phyloP scores from a whole-genome alignment of 2,797 vertebrate genomes.

The Sebastes oblongus region DNA sequence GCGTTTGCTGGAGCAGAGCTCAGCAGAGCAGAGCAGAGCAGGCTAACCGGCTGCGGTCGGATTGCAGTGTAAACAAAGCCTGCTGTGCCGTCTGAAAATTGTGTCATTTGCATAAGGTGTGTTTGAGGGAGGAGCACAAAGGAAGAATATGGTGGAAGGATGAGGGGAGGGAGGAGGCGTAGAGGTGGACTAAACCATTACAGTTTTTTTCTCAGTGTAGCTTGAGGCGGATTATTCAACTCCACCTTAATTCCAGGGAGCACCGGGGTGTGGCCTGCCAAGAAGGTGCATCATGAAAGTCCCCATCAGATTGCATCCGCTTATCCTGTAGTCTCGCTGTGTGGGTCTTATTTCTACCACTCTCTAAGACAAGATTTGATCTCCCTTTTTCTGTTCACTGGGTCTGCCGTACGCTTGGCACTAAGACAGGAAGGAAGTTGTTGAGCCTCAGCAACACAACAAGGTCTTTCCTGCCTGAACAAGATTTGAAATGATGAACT shows the following conservation, averaged over 20 bases:
- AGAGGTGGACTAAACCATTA: slow-evolving; percentile 82
- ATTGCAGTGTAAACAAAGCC: slow-evolving; percentile 84
- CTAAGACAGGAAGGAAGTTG: slow-evolving; percentile 80
- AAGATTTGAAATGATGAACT: slow-evolving; percentile 49
- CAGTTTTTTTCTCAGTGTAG: slow-evolving; percentile 64
- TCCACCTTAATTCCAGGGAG: slow-evolving; percentile 66
- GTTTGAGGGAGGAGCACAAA: slow-evolving; percentile 78
- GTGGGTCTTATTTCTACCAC: slow-evolving; percentile 14
- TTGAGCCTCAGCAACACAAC: slow-evolving; percentile 61
- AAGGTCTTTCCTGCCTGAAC: slow-evolving; percentile 65
- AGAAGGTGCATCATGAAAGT: slow-evolving; percentile 55
- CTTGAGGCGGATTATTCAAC: slow-evolving; percentile 69
- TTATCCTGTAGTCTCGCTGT: slow-evolving; percentile 21
- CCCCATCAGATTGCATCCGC: slow-evolving; percentile 3
- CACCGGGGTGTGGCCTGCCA: slow-evolving; percentile 56
- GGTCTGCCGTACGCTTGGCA: slow-evolving; percentile 22
- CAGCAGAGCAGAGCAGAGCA: slow-evolving; percentile 51
- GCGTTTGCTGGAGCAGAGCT: slow-evolving; percentile 50
- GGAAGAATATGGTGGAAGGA: slow-evolving; percentile 53
- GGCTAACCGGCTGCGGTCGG: slow-evolving; percentile 69
- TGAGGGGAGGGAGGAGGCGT: slow-evolving; percentile 60
- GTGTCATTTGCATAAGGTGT: slow-evolving; percentile 87
- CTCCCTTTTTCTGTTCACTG: slow-evolving; percentile 12
- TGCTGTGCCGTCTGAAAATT: slow-evolving; percentile 76
- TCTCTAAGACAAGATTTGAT: slow-evolving; percentile 11